Conservation (phyloP, 1,140 invertebrate species). For the Orius laevigatus region DNA sequence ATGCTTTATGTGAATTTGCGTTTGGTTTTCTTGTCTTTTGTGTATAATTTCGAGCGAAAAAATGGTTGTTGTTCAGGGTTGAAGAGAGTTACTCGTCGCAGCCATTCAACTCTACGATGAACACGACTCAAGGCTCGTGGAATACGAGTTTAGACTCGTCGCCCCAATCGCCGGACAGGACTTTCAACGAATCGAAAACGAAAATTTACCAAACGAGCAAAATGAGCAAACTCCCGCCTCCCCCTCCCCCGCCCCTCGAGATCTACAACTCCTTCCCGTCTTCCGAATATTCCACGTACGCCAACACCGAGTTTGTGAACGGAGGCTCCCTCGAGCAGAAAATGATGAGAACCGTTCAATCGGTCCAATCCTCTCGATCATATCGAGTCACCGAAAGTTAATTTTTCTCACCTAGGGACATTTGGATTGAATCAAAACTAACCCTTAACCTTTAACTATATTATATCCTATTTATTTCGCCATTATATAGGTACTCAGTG, state of each 20-base stretch:
- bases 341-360: conserved; percentile 4
- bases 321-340: conserved; percentile 20
- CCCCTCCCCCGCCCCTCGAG: background rate
- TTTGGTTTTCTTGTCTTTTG: conserved; percentile 1
- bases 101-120: conserved; percentile 4
- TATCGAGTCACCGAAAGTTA: conserved; percentile 2
- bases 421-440: background rate
- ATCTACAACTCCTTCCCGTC: background rate
- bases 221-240: background rate
- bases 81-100: conserved; percentile 1
- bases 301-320: conserved; percentile 30
- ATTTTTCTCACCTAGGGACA: background rate
- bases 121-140: conserved; percentile 3
- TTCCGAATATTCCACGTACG: background rate
- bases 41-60: background rate
- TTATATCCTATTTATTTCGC: conserved; percentile 3
- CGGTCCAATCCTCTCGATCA: background rate
- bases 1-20: conserved; percentile 1
- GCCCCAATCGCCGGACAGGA: background rate
- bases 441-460: background rate
- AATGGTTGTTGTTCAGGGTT: background rate
- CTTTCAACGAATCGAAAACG: background rate
- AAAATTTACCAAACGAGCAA: conserved; percentile 1
- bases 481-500: background rate
- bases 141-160: conserved; percentile 1